Evolutionary conservation across 2,888 invertebrate species (phyloP).

Genomic region (Tolmerus cingulatus): DNA sequence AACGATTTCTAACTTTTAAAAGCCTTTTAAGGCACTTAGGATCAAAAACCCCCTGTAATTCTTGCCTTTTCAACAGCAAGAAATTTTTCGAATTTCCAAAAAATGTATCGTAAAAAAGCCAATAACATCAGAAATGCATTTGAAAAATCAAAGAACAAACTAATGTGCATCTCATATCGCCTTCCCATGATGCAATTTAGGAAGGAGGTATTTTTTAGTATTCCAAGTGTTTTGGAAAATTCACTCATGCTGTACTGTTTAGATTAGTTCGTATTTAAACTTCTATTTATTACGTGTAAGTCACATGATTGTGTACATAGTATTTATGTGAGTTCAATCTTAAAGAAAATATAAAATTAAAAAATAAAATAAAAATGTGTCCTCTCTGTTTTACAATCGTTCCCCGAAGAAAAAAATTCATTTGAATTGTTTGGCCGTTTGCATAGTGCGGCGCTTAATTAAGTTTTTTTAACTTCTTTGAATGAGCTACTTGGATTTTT

Average conservation of each 20-base stretch:
- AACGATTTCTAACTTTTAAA: background rate
- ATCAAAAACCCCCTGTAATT: background rate
- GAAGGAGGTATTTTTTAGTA: background rate
- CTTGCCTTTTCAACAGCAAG: background rate
- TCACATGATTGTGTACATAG: background rate
- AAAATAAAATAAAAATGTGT: background rate
- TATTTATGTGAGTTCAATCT: background rate
- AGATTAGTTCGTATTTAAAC: background rate
- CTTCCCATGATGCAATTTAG: background rate
- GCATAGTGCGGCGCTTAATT: background rate
- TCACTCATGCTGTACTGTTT: background rate
- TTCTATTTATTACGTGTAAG: background rate
- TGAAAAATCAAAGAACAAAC: background rate
- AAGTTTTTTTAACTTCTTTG: background rate
- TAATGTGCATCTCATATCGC: background rate
- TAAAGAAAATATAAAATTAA: background rate
- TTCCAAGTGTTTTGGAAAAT: constrained; percentile 24
- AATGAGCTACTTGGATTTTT: background rate
- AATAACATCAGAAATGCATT: background rate
- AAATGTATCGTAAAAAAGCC: background rate
- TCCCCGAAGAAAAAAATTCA: background rate
- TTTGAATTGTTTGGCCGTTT: background rate
- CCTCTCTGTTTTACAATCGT: background rate
- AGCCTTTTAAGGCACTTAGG: background rate
- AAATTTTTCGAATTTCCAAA: background rate